phyloP scores from a whole-genome alignment of 2,888 invertebrate species.

The Lycaena phlaeas region DNA sequence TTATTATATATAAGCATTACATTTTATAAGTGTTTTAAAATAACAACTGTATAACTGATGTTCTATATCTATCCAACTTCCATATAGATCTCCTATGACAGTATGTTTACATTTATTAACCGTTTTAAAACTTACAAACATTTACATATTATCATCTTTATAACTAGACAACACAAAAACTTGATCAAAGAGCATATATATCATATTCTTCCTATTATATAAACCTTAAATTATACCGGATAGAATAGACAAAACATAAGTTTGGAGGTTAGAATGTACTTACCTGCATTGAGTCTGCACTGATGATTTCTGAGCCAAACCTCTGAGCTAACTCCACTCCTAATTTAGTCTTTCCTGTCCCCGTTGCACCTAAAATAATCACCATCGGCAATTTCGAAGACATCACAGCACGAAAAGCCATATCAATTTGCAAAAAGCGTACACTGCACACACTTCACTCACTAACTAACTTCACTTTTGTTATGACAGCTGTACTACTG shows the following conservation, averaged over 20 bases:
- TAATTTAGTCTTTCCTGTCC: constrained; percentile 97
- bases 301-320: constrained; percentile 93
- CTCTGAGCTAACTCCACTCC: constrained; percentile 90
- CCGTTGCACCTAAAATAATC: constrained; percentile 96
- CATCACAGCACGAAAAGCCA: constrained; percentile 56
- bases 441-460: constrained; percentile 18
- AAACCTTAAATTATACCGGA: background rate
- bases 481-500: constrained; percentile 30
- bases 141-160: no score
- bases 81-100: no score
- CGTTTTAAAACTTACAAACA: no score
- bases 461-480: constrained; percentile 45
- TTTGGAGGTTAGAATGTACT: constrained; percentile 44
- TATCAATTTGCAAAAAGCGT: constrained; percentile 20
- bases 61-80: no score
- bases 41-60: no score
- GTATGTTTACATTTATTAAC: no score
- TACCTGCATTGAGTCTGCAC: constrained; percentile 99
- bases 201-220: no score
- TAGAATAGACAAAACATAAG: constrained; percentile 10
- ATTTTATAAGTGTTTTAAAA: no score
- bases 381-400: constrained; percentile 77
- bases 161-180: no score
- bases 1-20: no score
- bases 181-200: no score